A percentile compares a stretch with the other conserved stretches of the same genome.
Evolutionary conservation across 2,888 invertebrate genomes (phyloP).

Genomic region (Seira ritae): DNA sequence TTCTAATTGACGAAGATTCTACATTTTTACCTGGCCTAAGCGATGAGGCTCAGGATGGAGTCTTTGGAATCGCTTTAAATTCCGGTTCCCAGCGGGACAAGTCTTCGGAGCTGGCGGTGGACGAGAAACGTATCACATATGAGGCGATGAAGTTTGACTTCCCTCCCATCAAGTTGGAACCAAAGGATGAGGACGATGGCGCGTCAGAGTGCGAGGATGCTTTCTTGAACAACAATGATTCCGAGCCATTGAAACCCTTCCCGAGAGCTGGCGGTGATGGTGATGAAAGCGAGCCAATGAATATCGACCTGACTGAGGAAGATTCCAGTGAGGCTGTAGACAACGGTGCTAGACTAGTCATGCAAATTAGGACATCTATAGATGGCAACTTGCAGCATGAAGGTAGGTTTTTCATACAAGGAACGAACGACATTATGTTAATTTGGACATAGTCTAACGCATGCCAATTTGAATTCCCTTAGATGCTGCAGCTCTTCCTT

Average conservation of each 20-base stretch:
- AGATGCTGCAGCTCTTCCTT: slow-evolving; percentile 57
- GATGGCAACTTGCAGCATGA: slow-evolving; percentile 71
- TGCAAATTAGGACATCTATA: slow-evolving; percentile 65
- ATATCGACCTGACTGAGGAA: slow-evolving; percentile 64
- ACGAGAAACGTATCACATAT: slow-evolving; percentile 67
- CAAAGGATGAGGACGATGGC: slow-evolving; percentile 63
- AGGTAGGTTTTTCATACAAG: slow-evolving; percentile 43
- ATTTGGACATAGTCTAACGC: no score
- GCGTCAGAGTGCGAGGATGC: slow-evolving; percentile 23
- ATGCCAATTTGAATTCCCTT: not conserved
- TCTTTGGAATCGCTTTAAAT: slow-evolving; percentile 70
- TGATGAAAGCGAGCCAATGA: slow-evolving; percentile 43
- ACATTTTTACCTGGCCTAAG: slow-evolving; percentile 65
- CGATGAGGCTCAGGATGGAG: slow-evolving; percentile 61
- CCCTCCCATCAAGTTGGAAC: slow-evolving; percentile 70
- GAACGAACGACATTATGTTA: slow-evolving; percentile 24
- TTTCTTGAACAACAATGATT: not conserved
- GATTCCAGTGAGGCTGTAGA: slow-evolving; percentile 57
- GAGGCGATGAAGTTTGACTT: slow-evolving; percentile 73
- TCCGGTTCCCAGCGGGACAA: slow-evolving; percentile 40
- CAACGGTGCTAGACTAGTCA: slow-evolving; percentile 53
- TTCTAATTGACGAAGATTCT: slow-evolving; percentile 71
- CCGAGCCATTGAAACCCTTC: not conserved
- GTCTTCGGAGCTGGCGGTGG: slow-evolving; percentile 6
- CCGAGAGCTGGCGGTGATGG: not conserved